Evolutionary conservation across 2,888 invertebrate genomes (phyloP).

Genomic region (Melanophora roralis): DNA sequence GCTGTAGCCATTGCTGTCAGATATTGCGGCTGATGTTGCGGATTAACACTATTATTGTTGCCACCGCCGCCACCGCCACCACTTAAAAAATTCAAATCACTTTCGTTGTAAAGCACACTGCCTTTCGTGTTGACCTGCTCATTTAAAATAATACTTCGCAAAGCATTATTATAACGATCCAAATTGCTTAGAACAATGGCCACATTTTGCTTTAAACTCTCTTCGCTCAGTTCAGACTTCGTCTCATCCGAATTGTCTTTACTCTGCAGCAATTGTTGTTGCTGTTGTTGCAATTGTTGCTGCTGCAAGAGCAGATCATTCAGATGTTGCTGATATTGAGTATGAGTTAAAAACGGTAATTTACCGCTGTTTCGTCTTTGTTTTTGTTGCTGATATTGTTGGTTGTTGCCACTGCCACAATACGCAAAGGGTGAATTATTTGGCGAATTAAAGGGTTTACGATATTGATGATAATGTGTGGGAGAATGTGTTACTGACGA

Average conservation of each 20-base stretch:
- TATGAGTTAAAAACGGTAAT: conserved; percentile 65
- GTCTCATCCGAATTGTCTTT: conserved; percentile 65
- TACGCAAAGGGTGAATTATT: conserved; percentile 72
- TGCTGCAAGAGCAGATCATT: conserved; percentile 73
- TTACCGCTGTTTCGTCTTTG: conserved; percentile 65
- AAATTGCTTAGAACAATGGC: conserved; percentile 77
- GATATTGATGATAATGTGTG: conserved; percentile 69
- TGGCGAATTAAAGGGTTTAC: conserved; percentile 75
- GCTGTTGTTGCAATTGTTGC: conserved; percentile 71
- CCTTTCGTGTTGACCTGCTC: conserved; percentile 73
- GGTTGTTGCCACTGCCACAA: conserved; percentile 55
- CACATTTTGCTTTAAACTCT: conserved; percentile 77
- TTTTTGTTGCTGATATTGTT: conserved; percentile 35
- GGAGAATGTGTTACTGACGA: conserved; percentile 70
- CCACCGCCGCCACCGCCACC: conserved; percentile 61
- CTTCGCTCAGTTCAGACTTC: conserved; percentile 77
- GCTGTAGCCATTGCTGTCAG: conserved; percentile 66
- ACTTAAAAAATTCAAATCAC: conserved; percentile 58
- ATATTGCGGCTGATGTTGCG: conserved; percentile 57
- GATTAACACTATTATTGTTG: conserved; percentile 66
- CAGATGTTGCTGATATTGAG: conserved; percentile 72
- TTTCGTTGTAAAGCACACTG: conserved; percentile 70
- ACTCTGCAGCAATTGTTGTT: conserved; percentile 66
- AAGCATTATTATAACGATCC: conserved; percentile 76
- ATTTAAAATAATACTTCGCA: conserved; percentile 77